Evolutionary conservation across 64 coral and sea anemone species (phyloP).

Genomic region (Cladopsammia gracilis): DNA sequence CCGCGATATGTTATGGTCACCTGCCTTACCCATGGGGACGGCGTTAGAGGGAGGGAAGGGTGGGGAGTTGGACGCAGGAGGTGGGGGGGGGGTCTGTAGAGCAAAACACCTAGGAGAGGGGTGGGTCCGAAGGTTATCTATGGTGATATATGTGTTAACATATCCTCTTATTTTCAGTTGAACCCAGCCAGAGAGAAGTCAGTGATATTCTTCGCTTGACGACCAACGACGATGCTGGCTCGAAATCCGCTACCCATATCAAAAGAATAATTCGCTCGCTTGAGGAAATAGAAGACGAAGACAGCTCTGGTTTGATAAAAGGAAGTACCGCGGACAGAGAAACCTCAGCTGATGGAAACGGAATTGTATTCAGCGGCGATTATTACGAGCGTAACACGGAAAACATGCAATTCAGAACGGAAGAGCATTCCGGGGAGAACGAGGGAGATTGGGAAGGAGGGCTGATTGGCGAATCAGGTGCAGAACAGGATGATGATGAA

Average conservation of each 20-base stretch:
- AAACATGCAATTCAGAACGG: slow-evolving; percentile 23
- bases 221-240: not conserved
- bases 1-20: too few relatives aligned
- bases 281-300: slow-evolving; percentile 48
- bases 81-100: too few relatives aligned
- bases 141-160: too few relatives aligned
- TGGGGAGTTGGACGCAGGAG: too few relatives aligned
- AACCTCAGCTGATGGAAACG: not conserved
- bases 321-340: not conserved
- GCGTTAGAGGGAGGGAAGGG: too few relatives aligned
- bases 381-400: slow-evolving; percentile 33
- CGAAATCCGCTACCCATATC: not conserved
- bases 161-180: not conserved
- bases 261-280: slow-evolving; percentile 42
- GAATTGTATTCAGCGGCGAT: slow-evolving; percentile 20
- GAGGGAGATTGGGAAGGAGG: slow-evolving; percentile 29
- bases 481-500: slow-evolving; percentile 26
- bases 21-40: too few relatives aligned
- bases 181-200: slow-evolving; percentile 16
- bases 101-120: too few relatives aligned
- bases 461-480: not conserved
- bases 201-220: not conserved
- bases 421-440: not conserved
- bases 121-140: too few relatives aligned
- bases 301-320: slow-evolving; percentile 2